phyloP scores from a whole-genome alignment of 2,797 vertebrate species.

The Hydrocynus forskahlii region DNA sequence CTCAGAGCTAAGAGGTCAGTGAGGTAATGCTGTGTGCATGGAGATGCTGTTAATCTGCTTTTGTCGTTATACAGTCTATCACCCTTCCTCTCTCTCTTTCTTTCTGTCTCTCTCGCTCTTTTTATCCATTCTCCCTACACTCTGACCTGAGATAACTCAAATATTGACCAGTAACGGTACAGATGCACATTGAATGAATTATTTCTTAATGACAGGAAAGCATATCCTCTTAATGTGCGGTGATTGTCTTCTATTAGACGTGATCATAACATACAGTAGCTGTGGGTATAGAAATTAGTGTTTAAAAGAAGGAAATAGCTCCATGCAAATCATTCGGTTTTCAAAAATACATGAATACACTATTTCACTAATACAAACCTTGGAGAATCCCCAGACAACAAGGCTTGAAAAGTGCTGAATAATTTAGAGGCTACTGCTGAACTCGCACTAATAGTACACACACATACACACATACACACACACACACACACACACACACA shows the following conservation, averaged over 20 bases:
- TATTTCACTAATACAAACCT: not conserved
- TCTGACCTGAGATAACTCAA: not conserved
- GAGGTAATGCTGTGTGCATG: constrained; percentile 14
- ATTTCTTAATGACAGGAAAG: not conserved
- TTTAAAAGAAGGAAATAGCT: too few species aligned
- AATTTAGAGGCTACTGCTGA: constrained; percentile 11
- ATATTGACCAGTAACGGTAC: not conserved
- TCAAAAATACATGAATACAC: not conserved
- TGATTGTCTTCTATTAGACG: not conserved
- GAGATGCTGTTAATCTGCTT: constrained; percentile 12
- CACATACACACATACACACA: not conserved
- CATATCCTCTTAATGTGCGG: not conserved
- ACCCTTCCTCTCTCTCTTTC: not conserved
- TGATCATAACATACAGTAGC: not conserved
- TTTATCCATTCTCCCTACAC: not conserved
- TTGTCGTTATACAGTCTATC: constrained; percentile 25
- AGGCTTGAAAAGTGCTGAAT: constrained; percentile 1
- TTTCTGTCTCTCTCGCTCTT: constrained; percentile 7
- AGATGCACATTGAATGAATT: too few species aligned
- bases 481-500: constrained; percentile 16
- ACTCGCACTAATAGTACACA: not conserved
- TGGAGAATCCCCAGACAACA: not conserved
- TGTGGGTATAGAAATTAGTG: not conserved
- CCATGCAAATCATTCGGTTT: too few species aligned
- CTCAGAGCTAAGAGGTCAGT: constrained; percentile 7